These are phyloP conservation scores for Lepidurus couesii DNA, from an alignment of 1,140 invertebrate species.

Conservation along the genomic window DNA sequence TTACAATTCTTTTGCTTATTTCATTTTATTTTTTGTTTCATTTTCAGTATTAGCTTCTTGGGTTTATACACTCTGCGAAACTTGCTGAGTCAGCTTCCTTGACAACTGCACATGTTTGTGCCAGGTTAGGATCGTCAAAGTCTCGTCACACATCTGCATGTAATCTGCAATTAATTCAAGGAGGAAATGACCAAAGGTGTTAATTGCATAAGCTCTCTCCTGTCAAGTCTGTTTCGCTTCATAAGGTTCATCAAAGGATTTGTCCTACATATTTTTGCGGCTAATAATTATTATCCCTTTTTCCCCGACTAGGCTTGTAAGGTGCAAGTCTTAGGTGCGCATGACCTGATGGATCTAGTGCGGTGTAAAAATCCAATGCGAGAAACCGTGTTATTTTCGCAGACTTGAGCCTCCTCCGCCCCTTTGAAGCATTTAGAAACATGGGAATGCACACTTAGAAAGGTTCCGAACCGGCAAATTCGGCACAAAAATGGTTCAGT, in stretches of 20 bases:
- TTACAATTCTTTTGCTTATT: no score
- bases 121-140: neutral
- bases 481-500: conserved; percentile 7
- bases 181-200: conserved; percentile 9
- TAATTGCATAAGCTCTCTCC: conserved; percentile 2
- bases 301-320: neutral
- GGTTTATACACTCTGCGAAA: neutral
- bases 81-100: conserved; percentile 11
- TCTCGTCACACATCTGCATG: conserved; percentile 4
- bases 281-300: neutral
- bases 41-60: no score
- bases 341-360: neutral
- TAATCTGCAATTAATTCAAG: conserved; percentile 19
- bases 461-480: neutral
- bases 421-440: neutral
- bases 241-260: neutral
- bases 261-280: neutral
- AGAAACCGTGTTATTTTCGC: conserved; percentile 12
- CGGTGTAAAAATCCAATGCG: neutral
- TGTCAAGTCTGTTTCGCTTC: conserved; percentile 1
- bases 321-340: neutral
- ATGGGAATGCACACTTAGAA: neutral
- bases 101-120: conserved; percentile 3
- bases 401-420: neutral
- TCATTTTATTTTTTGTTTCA: no score